A percentile compares a stretch with the other conserved stretches of the same genome.
Conservation (phyloP, 2,113 vertebrate genomes). For the Cynocephalus volans region DNA sequence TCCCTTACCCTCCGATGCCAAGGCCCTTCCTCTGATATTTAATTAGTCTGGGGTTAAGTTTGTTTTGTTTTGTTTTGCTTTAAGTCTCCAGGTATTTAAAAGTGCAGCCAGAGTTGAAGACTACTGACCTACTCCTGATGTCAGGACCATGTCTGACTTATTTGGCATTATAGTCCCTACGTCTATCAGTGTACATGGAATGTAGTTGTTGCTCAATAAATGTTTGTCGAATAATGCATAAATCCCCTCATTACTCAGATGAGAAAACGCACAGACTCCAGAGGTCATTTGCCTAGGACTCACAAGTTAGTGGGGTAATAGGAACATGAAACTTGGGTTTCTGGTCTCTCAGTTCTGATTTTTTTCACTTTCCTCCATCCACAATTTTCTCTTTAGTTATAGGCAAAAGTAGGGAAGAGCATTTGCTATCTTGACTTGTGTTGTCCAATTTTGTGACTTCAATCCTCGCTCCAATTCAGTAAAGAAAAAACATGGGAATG, state of each 20-base stretch:
- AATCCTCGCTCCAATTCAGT: not conserved
- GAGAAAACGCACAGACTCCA: not conserved
- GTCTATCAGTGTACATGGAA: not conserved
- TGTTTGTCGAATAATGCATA: fast-evolving
- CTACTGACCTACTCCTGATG: not conserved
- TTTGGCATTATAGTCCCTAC: no score
- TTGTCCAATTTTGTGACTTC: not conserved
- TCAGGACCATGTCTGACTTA: not conserved
- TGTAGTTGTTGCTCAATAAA: fast-evolving
- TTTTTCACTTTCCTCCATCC: not conserved
- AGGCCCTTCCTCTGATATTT: not conserved
- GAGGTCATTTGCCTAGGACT: not conserved
- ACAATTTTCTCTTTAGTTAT: not conserved
- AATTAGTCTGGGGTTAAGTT: not conserved
- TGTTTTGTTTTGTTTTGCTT: not conserved
- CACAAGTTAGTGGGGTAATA: not conserved
- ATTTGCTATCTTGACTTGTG: not conserved
- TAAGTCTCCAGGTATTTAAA: not conserved
- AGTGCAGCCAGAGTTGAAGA: not conserved
- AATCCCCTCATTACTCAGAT: not conserved
- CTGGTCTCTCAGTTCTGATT: not conserved
- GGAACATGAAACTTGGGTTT: not conserved
- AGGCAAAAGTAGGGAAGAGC: not conserved
- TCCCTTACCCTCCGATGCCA: fast-evolving
- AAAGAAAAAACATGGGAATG: not conserved